phyloP scores from a whole-genome alignment of 2,113 vertebrate genomes.

The Tautogolabrus adspersus region DNA sequence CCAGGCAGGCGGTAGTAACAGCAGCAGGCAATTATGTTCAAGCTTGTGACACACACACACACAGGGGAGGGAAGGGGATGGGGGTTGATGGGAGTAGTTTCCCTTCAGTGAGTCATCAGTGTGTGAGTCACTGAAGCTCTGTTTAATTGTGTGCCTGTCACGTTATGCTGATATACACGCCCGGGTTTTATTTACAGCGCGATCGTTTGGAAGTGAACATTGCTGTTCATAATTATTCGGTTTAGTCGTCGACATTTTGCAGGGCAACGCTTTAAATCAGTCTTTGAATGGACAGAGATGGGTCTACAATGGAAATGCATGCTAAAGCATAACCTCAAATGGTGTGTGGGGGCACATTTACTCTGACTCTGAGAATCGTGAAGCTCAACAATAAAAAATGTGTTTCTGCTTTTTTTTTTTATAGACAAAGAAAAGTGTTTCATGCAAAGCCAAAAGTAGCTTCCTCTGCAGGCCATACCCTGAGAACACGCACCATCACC shows the following conservation, averaged over 20 bases:
- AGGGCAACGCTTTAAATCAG: constrained; percentile 10
- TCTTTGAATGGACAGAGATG: constrained; percentile 9
- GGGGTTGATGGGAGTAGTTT: constrained; percentile 80
- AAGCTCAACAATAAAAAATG: constrained; percentile 14
- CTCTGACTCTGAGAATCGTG: background rate
- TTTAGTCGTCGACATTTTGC: background rate
- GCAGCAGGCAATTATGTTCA: constrained; percentile 75
- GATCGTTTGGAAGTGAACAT: constrained; percentile 38
- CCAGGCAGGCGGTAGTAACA: constrained; percentile 68
- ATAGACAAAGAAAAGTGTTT: constrained; percentile 11
- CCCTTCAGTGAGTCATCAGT: constrained; percentile 79
- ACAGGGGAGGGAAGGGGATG: constrained; percentile 43
- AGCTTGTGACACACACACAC: constrained; percentile 59
- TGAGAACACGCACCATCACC: constrained; percentile 44
- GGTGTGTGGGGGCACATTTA: background rate
- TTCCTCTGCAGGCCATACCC: constrained; percentile 27
- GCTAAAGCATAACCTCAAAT: background rate
- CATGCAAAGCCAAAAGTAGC: constrained; percentile 20
- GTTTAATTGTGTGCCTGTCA: constrained; percentile 83
- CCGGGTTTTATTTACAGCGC: constrained; percentile 56
- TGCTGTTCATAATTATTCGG: constrained; percentile 2
- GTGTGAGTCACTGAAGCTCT: constrained; percentile 84
- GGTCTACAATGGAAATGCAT: background rate
- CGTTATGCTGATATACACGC: constrained; percentile 76
- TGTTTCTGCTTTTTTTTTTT: constrained; percentile 25